Conservation (phyloP, 2,888 invertebrate species). For the Spisula solida region DNA sequence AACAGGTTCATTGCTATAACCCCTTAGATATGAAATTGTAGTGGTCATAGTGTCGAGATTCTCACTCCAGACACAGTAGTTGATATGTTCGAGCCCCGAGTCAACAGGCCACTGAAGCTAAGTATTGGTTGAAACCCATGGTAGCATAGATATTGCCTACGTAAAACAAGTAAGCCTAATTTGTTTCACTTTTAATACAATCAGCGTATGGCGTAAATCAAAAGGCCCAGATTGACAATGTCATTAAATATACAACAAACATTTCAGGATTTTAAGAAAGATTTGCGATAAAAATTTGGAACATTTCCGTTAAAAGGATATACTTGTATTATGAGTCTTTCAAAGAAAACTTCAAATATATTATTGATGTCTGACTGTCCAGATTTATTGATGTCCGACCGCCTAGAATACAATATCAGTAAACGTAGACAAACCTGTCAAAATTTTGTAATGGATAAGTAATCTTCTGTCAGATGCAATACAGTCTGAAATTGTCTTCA, state of each 20-base stretch:
- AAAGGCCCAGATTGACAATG: not conserved
- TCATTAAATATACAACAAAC: not conserved
- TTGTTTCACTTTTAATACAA: too few relatives aligned
- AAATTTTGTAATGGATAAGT: not conserved
- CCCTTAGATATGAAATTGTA: too few relatives aligned
- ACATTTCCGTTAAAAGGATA: not conserved
- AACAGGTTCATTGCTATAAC: too few relatives aligned
- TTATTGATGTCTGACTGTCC: constrained; percentile 20
- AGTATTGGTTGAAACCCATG: too few relatives aligned
- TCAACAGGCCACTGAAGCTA: too few relatives aligned
- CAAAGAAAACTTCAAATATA: constrained; percentile 10
- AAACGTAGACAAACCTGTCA: constrained; percentile 4
- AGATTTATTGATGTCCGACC: constrained; percentile 16
- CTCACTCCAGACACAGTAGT: too few relatives aligned
- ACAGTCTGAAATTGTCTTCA: not conserved
- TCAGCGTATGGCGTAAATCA: too few relatives aligned
- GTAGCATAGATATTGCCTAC: too few relatives aligned
- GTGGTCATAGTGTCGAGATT: too few relatives aligned
- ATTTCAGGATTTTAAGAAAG: too few relatives aligned
- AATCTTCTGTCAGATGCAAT: not conserved
- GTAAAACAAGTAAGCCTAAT: too few relatives aligned
- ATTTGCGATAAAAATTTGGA: not conserved
- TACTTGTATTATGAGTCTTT: not conserved
- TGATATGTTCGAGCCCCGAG: too few relatives aligned
- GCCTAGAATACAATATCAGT: not conserved